Base-by-base conservation (phyloP, 2,888 invertebrate genomes). In the Sinelater perroti region DNA sequence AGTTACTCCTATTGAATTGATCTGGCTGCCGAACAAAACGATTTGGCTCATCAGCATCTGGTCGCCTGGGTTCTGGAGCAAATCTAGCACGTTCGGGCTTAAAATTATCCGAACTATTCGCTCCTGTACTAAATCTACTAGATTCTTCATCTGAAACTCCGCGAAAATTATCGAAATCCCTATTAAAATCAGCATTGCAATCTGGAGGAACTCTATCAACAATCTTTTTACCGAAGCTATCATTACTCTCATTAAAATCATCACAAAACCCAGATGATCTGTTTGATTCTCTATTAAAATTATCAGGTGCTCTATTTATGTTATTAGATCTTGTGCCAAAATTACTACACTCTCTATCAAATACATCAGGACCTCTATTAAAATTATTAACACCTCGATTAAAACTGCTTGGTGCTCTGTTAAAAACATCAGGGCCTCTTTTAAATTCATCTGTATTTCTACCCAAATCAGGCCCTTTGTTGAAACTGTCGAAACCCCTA, bases 271-370 rank as follows among this genome's bases (percentile, higher is more conserved):
- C n/a, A n/a, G n/a, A n/a, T n/a, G n/a, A n/a, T n/a, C n/a, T n/a
- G n/a, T n/a, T n/a, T n/a, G 56, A 49, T 13, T 49, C 59, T 55
- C 47, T 54, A 21, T 35, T 10, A 42, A 53, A 56, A 53, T 55
- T 62, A 20, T 56, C 28, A 31, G 45, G 21, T 11, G 26, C 20
- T 24, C 14, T 44, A 6, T 36, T 16, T 14, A 31, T 35, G 11
- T 5, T 28, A 24, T 42, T 44, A 17, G 36, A 11, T 6, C 45
- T 46, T 50, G 28, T 24, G 8, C 45, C 55, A 14, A 59, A 63
- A 38, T 46, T 56, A 16, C 46, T 45, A 2, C 33, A 13, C 10
- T 53, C 49, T 44, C 54, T 36, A 33, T 57, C 51, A 28, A 61
- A 51, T 31, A 57, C 36, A 45, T 59, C 58, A n/a, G 54, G 40